Evolutionary conservation across 92 coral and sea anemone genomes (phyloP).

Genomic region (Isaurus tuberculatus): DNA sequence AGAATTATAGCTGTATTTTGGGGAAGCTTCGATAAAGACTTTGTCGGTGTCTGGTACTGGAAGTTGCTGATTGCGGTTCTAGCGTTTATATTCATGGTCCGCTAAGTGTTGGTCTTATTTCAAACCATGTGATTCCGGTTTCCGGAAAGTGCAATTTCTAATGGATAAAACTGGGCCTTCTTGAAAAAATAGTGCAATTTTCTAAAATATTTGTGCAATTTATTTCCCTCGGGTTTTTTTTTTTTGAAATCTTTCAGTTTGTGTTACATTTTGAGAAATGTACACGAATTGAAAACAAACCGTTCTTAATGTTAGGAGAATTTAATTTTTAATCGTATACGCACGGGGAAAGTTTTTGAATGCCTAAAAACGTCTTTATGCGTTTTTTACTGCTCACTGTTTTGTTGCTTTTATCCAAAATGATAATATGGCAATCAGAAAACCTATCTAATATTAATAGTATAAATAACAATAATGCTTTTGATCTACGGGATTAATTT

Average conservation of each 20-base stretch:
- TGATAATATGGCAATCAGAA: too few species aligned
- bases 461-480: too few species aligned
- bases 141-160: constrained; percentile 64
- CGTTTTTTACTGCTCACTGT: neutral
- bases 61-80: constrained; percentile 5
- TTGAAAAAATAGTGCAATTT: neutral
- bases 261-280: constrained; percentile 17
- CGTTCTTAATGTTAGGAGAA: constrained; percentile 29
- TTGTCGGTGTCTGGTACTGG: constrained; percentile 32
- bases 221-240: neutral
- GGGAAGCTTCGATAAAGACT: neutral
- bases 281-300: constrained; percentile 36
- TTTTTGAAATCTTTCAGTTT: neutral
- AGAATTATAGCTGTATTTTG: neutral
- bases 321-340: constrained; percentile 7
- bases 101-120: constrained; percentile 69
- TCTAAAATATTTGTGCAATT: neutral
- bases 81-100: constrained; percentile 63
- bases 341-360: neutral
- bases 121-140: constrained; percentile 79
- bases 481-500: too few species aligned
- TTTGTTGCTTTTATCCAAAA: neutral
- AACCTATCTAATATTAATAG: too few species aligned
- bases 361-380: neutral
- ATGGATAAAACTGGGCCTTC: neutral